These are phyloP conservation scores for Neodon shergylaensis DNA, from an alignment of 2,113 vertebrate genomes.

Conservation along the genomic window DNA sequence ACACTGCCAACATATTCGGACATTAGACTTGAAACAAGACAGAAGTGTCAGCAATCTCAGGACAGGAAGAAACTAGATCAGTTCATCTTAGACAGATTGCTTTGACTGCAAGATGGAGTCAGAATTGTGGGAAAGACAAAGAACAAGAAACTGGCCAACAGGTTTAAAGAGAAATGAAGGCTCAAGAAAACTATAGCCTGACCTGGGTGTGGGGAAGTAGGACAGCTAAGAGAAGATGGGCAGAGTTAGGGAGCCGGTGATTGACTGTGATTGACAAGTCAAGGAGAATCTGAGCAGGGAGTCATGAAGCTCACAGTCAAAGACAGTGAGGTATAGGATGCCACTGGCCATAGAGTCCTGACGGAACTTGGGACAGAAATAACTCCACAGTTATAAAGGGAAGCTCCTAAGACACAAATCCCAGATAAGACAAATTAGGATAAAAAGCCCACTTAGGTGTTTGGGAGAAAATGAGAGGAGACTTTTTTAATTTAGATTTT, in stretches of 20 bases:
- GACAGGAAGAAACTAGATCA: background rate
- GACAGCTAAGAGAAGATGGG: fast-evolving
- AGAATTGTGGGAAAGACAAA: background rate
- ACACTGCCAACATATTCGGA: background rate
- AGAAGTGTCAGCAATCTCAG: background rate
- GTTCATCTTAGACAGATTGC: background rate
- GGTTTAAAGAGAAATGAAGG: background rate
- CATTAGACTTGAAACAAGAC: background rate
- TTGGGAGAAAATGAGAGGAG: background rate
- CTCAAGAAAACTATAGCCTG: background rate
- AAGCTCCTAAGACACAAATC: background rate
- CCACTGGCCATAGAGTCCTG: background rate
- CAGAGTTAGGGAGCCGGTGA: background rate
- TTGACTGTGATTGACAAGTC: background rate
- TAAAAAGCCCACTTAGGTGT: background rate
- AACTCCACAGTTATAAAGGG: background rate
- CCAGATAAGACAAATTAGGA: background rate
- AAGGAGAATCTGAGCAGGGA: background rate
- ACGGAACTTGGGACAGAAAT: background rate
- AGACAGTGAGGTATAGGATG: background rate
- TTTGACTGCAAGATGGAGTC: background rate
- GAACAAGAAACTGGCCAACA: background rate
- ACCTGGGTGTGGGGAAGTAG: background rate
- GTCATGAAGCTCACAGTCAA: background rate
- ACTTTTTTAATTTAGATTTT: background rate